These are phyloP conservation scores for Neoarius graeffei DNA, from an alignment of 2,113 vertebrate species.

Conservation along the genomic window DNA sequence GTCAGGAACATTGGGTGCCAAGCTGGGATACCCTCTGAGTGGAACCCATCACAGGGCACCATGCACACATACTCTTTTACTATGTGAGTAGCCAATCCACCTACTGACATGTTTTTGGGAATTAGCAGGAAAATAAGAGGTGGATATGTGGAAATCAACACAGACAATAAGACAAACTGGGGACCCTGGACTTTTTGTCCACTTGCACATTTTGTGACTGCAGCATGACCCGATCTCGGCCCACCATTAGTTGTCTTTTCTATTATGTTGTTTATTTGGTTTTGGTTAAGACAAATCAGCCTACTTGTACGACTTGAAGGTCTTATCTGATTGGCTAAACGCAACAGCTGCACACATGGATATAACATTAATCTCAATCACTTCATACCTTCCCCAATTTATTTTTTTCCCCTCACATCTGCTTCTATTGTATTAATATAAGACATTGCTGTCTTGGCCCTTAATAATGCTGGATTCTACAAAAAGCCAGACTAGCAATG, in stretches of 20 bases:
- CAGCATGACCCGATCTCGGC: not conserved
- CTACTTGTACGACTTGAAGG: not conserved
- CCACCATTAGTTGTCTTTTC: not conserved
- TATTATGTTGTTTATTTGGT: not conserved
- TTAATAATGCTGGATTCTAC: conserved; percentile 28
- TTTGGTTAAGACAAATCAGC: not conserved
- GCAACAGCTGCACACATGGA: not conserved
- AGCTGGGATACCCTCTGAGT: not conserved
- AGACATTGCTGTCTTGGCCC: conserved; percentile 22
- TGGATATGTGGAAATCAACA: not conserved
- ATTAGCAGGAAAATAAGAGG: not conserved
- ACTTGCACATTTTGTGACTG: not conserved
- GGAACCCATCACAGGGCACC: not conserved
- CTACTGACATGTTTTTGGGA: not conserved
- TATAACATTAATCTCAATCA: conserved; percentile 13
- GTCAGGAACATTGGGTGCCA: not conserved
- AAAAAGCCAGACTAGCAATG: conserved; percentile 29
- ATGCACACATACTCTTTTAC: not conserved
- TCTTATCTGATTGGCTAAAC: not conserved
- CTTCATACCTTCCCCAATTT: not conserved
- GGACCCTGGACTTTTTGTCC: not conserved
- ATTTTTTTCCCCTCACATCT: conserved; percentile 45
- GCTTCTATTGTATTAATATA: conserved; percentile 35
- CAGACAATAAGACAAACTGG: not conserved
- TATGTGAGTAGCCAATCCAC: not conserved